Base-by-base conservation (phyloP, 2,113 vertebrate genomes). In the Caloenas nicobarica region DNA sequence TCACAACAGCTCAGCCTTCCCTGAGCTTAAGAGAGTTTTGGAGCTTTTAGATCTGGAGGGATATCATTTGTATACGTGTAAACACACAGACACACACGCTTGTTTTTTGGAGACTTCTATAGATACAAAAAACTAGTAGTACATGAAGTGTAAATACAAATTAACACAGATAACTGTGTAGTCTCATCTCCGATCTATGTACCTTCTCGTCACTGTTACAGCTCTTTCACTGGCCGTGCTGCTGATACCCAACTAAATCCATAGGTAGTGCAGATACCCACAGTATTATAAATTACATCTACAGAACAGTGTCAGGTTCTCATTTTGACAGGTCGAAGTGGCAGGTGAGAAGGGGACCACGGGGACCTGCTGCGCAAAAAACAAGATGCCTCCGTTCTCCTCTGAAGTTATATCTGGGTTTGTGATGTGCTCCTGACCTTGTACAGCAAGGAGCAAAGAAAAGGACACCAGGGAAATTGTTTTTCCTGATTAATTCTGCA, bases 61-160 rank as follows among this genome's bases (percentile, higher is more conserved):
- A 4, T 9, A 31, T 51, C 5, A 28, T 51, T 65, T 85, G 6
- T 44, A 9, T 21, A 14, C 1, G 8, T n/a, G 18, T 48, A 16
- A 18, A 11, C 2, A 15, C 22, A 12, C 13, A 36, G 22, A 26
- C 25, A 33, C 3, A 26, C 17, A 68, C 1, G 5, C 2, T 33
- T 34, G 5, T 17, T 24, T 80, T 66, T 42, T 46, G 2, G 44
- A 53, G 13, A 29, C 8, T 11, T 11, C 29, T 34, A 8, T 5
- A 25, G 38, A 11, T 31, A n/a, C 54, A 70, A 23, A 34, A 89
- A 68, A 3, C 14, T 60, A 46, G 9, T 7, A n/a, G 15, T 5
- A 26, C 0, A 0, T 28, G 16, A 57, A 70, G 1, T 4, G 10
- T 16, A 64, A 56, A 57, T 40, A 34, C 9, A 22, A 24, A 62